phyloP scores from a whole-genome alignment of 2,113 vertebrate genomes.

The Chroicocephalus ridibundus region DNA sequence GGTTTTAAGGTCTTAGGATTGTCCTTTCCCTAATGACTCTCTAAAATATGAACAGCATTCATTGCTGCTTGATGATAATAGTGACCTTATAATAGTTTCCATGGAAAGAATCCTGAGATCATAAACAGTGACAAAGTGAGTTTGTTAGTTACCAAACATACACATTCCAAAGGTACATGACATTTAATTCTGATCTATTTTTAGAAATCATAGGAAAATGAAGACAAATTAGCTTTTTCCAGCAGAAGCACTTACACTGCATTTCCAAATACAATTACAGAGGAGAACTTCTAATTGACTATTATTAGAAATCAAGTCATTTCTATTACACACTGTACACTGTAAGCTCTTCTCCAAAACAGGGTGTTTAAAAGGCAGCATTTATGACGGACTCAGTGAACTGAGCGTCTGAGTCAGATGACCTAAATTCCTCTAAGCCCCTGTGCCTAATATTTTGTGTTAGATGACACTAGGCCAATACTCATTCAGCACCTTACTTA shows the following conservation, averaged over 20 bases:
- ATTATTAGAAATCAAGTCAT: slow-evolving; percentile 27
- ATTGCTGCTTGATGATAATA: slow-evolving; percentile 44
- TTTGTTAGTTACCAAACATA: slow-evolving; percentile 77
- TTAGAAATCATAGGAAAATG: slow-evolving; percentile 71
- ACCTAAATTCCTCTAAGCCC: slow-evolving; percentile 35
- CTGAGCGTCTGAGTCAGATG: slow-evolving; percentile 40
- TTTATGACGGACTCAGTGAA: background rate
- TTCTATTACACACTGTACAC: background rate
- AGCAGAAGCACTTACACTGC: slow-evolving; percentile 23
- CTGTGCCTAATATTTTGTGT: slow-evolving; percentile 1
- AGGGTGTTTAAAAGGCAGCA: slow-evolving; percentile 22
- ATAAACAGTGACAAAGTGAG: slow-evolving; percentile 79
- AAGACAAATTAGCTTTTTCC: slow-evolving; percentile 65
- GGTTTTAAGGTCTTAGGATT: background rate
- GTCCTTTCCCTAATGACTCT: slow-evolving; percentile 29
- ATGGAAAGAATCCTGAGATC: slow-evolving; percentile 78
- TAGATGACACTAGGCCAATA: background rate
- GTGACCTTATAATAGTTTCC: slow-evolving; percentile 74
- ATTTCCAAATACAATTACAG: slow-evolving; percentile 53
- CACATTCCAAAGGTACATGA: slow-evolving; percentile 78
- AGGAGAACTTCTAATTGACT: slow-evolving; percentile 30
- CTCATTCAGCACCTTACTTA: slow-evolving; percentile 17
- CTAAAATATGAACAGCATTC: slow-evolving; percentile 62
- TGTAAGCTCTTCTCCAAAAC: background rate
- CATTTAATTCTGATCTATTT: slow-evolving; percentile 74